Conservation (phyloP, 1,140 invertebrate species). For the Eupristina koningsbergeri region DNA sequence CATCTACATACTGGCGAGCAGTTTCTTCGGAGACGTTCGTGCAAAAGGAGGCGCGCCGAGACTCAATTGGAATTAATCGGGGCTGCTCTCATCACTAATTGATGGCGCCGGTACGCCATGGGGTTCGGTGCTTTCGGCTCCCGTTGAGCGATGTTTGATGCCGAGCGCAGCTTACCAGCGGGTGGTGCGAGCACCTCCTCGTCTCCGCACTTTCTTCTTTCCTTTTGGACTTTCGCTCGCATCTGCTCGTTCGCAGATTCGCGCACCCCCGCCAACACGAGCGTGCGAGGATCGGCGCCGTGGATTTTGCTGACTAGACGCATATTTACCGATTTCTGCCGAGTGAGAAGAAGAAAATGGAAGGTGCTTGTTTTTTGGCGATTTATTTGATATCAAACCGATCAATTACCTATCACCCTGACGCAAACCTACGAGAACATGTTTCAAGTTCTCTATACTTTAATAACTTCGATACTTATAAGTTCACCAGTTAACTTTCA, state of each 20-base stretch:
- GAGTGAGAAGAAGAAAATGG: background rate
- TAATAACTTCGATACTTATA: too few species aligned
- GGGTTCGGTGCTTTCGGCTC: slow-evolving; percentile 32
- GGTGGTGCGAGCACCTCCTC: background rate
- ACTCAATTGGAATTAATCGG: slow-evolving; percentile 44
- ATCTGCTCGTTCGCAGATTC: background rate
- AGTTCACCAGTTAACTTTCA: too few species aligned
- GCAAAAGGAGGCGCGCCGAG: background rate
- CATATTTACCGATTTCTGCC: background rate
- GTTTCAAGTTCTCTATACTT: too few species aligned
- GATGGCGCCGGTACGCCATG: slow-evolving; percentile 31
- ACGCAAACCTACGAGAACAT: too few species aligned
- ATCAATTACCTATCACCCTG: too few species aligned
- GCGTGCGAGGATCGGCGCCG: slow-evolving; percentile 4
- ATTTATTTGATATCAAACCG: too few species aligned
- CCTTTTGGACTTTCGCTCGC: background rate
- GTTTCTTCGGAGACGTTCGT: background rate
- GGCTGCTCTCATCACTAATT: slow-evolving; percentile 36
- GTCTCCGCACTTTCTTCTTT: background rate
- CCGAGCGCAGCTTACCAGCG: slow-evolving; percentile 10
- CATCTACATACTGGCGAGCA: too few species aligned
- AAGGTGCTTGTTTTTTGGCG: too few species aligned
- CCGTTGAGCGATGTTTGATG: slow-evolving; percentile 46
- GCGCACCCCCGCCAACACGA: background rate
- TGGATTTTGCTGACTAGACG: background rate